Percentiles rank a stretch among this genome's conserved stretches.
phyloP scores from a whole-genome alignment of 2,888 invertebrate genomes.

The Leucoma salicis region DNA sequence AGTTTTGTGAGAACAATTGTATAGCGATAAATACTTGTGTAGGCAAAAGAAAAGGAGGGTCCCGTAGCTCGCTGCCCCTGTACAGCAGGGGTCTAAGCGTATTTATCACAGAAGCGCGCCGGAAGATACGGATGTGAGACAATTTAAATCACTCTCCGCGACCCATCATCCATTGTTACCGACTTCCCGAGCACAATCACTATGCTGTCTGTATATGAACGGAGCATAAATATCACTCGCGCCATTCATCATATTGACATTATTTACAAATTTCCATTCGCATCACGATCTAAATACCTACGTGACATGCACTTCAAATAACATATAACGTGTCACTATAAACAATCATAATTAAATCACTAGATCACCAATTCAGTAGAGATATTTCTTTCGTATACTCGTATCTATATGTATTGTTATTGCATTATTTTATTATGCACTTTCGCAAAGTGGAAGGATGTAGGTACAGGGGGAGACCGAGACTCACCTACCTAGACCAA shows the following conservation, averaged over 20 bases:
- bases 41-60: slow-evolving; percentile 34
- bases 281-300: slow-evolving; percentile 21
- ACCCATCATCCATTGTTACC: slow-evolving; percentile 58
- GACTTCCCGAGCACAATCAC: slow-evolving; percentile 55
- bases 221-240: slow-evolving; percentile 31
- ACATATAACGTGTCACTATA: too few species aligned
- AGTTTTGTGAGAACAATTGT: too few species aligned
- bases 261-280: slow-evolving; percentile 9
- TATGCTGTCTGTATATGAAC: slow-evolving; percentile 26
- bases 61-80: slow-evolving; percentile 30
- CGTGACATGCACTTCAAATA: too few species aligned
- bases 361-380: too few species aligned
- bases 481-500: too few species aligned
- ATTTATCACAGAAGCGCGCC: slow-evolving; percentile 48
- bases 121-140: slow-evolving; percentile 74
- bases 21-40: too few species aligned
- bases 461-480: too few species aligned
- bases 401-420: too few species aligned
- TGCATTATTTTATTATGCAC: too few species aligned
- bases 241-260: slow-evolving; percentile 14
- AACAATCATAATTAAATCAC: too few species aligned
- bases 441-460: too few species aligned
- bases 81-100: slow-evolving; percentile 36
- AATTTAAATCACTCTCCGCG: slow-evolving; percentile 67
- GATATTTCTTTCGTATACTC: too few species aligned